phyloP scores from a whole-genome alignment of 2,888 invertebrate species.

The Oconnorella tubifera region DNA sequence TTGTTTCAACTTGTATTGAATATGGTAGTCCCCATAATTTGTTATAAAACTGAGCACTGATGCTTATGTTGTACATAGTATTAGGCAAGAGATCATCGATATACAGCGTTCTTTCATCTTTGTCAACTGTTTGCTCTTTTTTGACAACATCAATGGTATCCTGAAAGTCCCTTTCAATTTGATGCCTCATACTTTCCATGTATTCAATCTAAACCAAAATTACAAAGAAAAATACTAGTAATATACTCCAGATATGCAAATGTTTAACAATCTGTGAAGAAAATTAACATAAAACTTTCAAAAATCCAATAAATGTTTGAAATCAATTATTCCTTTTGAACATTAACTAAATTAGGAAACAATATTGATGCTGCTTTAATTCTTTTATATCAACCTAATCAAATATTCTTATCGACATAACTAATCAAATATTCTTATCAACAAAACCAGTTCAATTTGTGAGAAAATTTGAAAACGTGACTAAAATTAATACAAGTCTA shows the following conservation, averaged over 20 bases:
- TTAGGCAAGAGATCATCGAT: slow-evolving; percentile 47
- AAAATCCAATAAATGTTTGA: too few relatives aligned
- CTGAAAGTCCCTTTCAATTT: slow-evolving; percentile 38
- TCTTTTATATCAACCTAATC: too few relatives aligned
- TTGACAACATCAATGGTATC: slow-evolving; percentile 34
- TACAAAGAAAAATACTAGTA: background rate
- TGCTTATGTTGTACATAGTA: slow-evolving; percentile 51
- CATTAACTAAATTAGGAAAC: too few relatives aligned
- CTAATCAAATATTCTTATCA: too few relatives aligned
- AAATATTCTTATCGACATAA: too few relatives aligned
- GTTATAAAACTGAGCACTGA: slow-evolving; percentile 49
- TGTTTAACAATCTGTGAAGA: too few relatives aligned
- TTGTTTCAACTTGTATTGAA: slow-evolving; percentile 44
- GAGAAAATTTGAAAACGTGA: too few relatives aligned
- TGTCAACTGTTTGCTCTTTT: slow-evolving; percentile 35
- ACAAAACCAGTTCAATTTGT: too few relatives aligned
- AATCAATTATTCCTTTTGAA: too few relatives aligned
- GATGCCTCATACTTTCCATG: slow-evolving; percentile 44
- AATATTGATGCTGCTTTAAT: too few relatives aligned
- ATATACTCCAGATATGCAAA: background rate
- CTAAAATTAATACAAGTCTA: too few relatives aligned
- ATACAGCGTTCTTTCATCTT: slow-evolving; percentile 38
- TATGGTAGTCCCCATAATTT: slow-evolving; percentile 39
- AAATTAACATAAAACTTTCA: too few relatives aligned
- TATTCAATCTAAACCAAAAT: slow-evolving; percentile 40